Evolutionary conservation across 2,888 invertebrate species (phyloP).

Genomic region (Tetanocera ferruginea): DNA sequence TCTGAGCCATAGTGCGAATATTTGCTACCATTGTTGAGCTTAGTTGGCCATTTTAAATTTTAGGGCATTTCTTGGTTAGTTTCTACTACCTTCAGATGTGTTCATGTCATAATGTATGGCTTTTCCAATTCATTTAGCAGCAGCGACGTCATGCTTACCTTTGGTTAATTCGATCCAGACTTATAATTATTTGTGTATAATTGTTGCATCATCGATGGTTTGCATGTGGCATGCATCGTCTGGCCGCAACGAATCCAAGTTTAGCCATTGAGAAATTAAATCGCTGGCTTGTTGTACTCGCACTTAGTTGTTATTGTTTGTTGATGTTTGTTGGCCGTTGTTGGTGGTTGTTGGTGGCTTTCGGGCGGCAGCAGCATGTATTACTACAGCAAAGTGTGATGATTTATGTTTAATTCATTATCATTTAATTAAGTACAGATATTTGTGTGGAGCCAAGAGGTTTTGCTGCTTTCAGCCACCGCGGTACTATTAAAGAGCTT

Average conservation of each 20-base stretch:
- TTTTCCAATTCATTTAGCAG: slow-evolving; percentile 55
- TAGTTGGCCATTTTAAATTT: background rate
- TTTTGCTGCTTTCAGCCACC: background rate
- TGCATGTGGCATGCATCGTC: slow-evolving; percentile 26
- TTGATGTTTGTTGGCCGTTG: background rate
- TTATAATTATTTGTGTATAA: background rate
- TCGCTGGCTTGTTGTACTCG: background rate
- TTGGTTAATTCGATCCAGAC: background rate
- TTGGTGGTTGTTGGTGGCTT: background rate
- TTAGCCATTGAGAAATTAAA: slow-evolving; percentile 13
- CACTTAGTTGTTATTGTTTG: background rate
- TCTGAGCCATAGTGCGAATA: background rate
- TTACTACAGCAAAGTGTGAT: background rate
- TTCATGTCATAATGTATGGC: slow-evolving; percentile 45
- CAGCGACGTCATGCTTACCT: slow-evolving; percentile 2
- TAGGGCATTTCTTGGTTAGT: slow-evolving; percentile 12
- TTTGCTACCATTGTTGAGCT: background rate
- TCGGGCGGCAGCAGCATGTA: background rate
- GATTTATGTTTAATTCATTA: background rate
- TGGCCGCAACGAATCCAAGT: background rate
- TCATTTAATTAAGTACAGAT: background rate
- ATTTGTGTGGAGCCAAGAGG: background rate
- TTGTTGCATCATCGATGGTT: slow-evolving; percentile 27
- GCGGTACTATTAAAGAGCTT: too few relatives aligned
- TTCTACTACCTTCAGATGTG: slow-evolving; percentile 39